Percentiles rank a stretch among this genome's conserved stretches.
Evolutionary conservation across 2,888 invertebrate genomes (phyloP).

Genomic region (Nomada flava): DNA sequence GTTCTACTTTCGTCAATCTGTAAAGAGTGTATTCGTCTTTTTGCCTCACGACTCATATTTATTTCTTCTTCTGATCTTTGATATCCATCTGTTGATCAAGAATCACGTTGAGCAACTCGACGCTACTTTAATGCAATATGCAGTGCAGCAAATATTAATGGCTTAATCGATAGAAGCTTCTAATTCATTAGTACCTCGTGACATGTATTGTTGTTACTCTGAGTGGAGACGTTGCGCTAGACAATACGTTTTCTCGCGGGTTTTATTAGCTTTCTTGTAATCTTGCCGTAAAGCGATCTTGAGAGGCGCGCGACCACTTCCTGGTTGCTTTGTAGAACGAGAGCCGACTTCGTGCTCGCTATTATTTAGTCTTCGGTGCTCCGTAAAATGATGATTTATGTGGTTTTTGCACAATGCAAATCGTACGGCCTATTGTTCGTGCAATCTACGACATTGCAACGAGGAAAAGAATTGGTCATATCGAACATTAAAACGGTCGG

Average conservation of each 20-base stretch:
- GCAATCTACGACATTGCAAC: background rate
- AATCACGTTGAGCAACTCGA: too few species aligned
- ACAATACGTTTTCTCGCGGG: constrained; percentile 47
- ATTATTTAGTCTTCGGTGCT: constrained; percentile 37
- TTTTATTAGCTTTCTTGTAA: constrained; percentile 50
- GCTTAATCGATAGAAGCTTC: constrained; percentile 15
- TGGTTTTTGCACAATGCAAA: constrained; percentile 9
- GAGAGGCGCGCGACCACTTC: constrained; percentile 41
- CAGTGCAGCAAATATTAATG: background rate
- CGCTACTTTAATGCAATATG: too few species aligned
- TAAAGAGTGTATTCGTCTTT: too few species aligned
- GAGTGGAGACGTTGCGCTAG: constrained; percentile 19
- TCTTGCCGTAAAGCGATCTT: constrained; percentile 44
- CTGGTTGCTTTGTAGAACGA: constrained; percentile 42
- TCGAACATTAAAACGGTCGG: too few species aligned
- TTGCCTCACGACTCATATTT: too few species aligned
- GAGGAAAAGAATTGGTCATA: background rate
- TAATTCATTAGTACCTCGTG: constrained; percentile 44
- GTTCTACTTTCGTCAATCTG: too few species aligned
- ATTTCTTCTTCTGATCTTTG: too few species aligned
- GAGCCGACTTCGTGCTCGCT: constrained; percentile 28
- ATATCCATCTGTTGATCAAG: too few species aligned
- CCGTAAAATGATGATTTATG: constrained; percentile 30
- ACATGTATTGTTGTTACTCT: constrained; percentile 39
- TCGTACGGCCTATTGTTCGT: background rate